These are phyloP conservation scores for Papilio elwesi DNA, from an alignment of 2,888 invertebrate genomes.

Conservation along the genomic window DNA sequence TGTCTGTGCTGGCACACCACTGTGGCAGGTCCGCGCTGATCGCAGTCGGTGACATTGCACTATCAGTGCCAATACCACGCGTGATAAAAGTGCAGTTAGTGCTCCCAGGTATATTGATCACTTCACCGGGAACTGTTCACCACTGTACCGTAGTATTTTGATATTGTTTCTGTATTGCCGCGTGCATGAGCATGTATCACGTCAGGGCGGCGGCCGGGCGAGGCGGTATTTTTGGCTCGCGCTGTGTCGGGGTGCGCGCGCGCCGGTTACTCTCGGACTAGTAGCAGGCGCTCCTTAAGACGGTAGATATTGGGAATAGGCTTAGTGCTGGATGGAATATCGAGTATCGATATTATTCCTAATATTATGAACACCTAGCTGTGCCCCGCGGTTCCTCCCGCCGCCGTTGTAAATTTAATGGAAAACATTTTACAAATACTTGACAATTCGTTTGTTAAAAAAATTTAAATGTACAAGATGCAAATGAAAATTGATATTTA, in stretches of 20 bases:
- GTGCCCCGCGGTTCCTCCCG: too few species aligned
- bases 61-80: slow-evolving; percentile 56
- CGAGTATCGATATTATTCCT: not conserved
- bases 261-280: slow-evolving; percentile 74
- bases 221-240: slow-evolving; percentile 73
- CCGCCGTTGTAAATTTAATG: too few species aligned
- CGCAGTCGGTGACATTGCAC: slow-evolving; percentile 76
- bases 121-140: slow-evolving; percentile 1
- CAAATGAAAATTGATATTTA: slow-evolving; percentile 29
- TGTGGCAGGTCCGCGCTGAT: slow-evolving; percentile 74
- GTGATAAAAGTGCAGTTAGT: slow-evolving; percentile 33
- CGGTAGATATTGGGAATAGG: slow-evolving; percentile 69
- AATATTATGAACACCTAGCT: too few species aligned
- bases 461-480: too few species aligned
- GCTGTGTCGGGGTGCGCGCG: slow-evolving; percentile 70
- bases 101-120: slow-evolving; percentile 21
- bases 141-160: slow-evolving; percentile 7
- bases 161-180: slow-evolving; percentile 16
- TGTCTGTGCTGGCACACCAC: slow-evolving; percentile 75
- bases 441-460: too few species aligned
- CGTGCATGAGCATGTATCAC: slow-evolving; percentile 49
- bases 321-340: slow-evolving; percentile 44
- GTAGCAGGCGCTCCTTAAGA: slow-evolving; percentile 75
- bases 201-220: slow-evolving; percentile 63
- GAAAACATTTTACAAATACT: too few species aligned